Evolutionary conservation across 2,113 vertebrate species (phyloP).

Genomic region (Microcebus griseorufus): DNA sequence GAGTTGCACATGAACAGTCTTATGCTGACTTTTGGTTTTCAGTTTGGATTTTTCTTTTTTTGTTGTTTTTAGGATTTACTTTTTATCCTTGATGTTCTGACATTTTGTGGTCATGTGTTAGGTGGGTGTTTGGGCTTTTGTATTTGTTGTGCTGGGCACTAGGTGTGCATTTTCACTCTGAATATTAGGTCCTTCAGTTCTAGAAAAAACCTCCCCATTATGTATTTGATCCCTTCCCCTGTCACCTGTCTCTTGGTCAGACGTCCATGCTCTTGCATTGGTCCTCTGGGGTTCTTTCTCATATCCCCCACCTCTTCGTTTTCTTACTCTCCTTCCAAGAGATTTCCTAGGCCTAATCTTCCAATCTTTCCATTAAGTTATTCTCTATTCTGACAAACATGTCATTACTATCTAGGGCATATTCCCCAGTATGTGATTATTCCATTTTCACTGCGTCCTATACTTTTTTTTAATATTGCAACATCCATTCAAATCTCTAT

Average conservation of each 20-base stretch:
- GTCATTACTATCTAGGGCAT: neutral
- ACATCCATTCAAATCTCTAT: neutral
- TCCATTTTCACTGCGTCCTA: neutral
- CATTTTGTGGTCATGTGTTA: neutral
- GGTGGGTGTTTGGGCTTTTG: neutral
- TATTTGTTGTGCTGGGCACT: neutral
- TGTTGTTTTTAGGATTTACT: neutral
- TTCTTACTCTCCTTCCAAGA: neutral
- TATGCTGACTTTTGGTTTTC: neutral
- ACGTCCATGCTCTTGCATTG: fast-evolving
- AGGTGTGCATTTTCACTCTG: neutral
- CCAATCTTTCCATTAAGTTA: neutral
- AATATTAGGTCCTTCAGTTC: neutral
- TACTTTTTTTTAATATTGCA: neutral
- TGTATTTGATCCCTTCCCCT: neutral
- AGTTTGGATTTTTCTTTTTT: neutral
- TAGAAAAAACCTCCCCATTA: neutral
- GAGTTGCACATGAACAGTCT: neutral
- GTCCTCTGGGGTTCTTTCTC: neutral
- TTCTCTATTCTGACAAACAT: neutral
- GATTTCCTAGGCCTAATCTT: neutral
- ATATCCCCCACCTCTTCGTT: neutral
- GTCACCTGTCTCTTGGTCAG: neutral
- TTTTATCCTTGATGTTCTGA: neutral
- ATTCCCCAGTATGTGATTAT: neutral